Conservation (phyloP, 2,797 vertebrate species). For the Aphelocoma californica region DNA sequence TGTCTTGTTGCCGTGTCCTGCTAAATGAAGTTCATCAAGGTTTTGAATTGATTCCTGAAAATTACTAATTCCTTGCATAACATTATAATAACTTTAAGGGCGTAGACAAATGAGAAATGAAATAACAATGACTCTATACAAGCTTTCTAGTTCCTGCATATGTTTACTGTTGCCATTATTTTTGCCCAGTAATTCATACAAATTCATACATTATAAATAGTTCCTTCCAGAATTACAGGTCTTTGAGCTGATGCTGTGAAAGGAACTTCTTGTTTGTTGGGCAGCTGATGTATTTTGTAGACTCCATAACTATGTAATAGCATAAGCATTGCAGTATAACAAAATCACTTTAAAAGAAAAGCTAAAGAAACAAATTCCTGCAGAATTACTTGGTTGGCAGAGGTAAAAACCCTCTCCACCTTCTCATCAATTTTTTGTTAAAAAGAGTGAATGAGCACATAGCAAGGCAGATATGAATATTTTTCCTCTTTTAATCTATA, state of each 20-base stretch:
- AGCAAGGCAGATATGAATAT: neutral
- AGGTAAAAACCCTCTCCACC: neutral
- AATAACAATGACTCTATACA: neutral
- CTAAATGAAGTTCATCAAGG: neutral
- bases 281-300: neutral
- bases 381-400: neutral
- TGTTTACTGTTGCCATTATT: neutral
- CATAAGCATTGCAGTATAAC: neutral
- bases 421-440: neutral
- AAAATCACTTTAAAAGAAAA: neutral
- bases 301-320: neutral
- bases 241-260: neutral
- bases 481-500: neutral
- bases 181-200: neutral
- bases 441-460: neutral
- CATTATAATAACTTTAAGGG: neutral
- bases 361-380: neutral
- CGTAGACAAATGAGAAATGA: rapidly evolving
- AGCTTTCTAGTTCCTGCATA: neutral
- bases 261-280: neutral
- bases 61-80: neutral
- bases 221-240: neutral
- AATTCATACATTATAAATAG: neutral
- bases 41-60: neutral
- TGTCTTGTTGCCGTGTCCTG: neutral